Evolutionary conservation across 2,888 invertebrate genomes (phyloP).

Genomic region (Drosophila anceps): DNA sequence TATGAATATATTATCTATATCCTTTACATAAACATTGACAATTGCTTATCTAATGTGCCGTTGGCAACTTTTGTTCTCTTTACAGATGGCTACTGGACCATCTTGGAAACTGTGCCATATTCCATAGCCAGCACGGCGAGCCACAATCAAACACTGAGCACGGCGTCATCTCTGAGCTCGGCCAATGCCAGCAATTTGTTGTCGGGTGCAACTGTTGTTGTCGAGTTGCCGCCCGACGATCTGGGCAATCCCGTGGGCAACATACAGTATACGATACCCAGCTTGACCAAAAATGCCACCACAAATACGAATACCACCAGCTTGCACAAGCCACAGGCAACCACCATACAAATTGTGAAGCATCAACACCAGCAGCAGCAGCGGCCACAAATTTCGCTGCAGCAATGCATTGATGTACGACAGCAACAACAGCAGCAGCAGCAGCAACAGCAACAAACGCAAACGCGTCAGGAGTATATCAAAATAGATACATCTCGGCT

Average conservation of each 20-base stretch:
- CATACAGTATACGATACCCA: conserved; percentile 83
- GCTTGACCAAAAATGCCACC: conserved; percentile 65
- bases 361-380: conserved; percentile 64
- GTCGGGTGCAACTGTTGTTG: conserved; percentile 83
- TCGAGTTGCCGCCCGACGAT: conserved; percentile 83
- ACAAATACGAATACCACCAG: conserved; percentile 61
- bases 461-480: conserved; percentile 72
- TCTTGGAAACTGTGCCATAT: conserved; percentile 84
- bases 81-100: conserved; percentile 85
- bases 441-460: conserved; percentile 46
- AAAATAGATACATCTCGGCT: conserved; percentile 81
- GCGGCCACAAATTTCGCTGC: conserved; percentile 50
- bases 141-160: conserved; percentile 49
- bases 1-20: conserved; percentile 5
- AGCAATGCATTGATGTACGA: conserved; percentile 46
- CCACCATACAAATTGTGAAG: conserved; percentile 83
- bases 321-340: conserved; percentile 70
- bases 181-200: conserved; percentile 62
- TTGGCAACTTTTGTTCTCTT: conserved; percentile 29
- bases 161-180: conserved; percentile 50
- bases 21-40: no score
- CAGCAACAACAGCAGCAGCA: conserved; percentile 54
- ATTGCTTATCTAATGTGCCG: conserved; percentile 10
- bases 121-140: conserved; percentile 70
- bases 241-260: conserved; percentile 82